Evolutionary conservation across 2,113 vertebrate genomes (phyloP).

Genomic region (Antechinus stuartii): DNA sequence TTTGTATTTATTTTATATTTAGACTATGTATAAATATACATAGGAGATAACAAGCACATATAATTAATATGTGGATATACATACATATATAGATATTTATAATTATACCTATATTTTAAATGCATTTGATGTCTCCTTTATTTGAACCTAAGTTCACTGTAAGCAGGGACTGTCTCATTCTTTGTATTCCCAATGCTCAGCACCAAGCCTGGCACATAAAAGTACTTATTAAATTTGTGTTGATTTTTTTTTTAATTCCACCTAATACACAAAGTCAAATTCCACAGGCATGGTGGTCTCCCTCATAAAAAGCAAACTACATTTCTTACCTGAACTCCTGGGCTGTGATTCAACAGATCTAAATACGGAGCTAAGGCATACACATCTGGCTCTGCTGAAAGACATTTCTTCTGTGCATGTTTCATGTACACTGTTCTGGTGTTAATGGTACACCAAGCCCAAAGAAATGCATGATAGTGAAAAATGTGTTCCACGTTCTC

Average conservation of each 20-base stretch:
- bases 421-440: slow-evolving; percentile 94
- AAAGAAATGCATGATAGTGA: slow-evolving; percentile 88
- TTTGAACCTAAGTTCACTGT: background rate
- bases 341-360: slow-evolving; percentile 95
- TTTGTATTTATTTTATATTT: too few species aligned
- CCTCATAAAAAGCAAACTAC: background rate
- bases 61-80: too few species aligned
- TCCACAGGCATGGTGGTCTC: fast-evolving
- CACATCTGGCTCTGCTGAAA: slow-evolving; percentile 88
- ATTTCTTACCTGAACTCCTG: slow-evolving; percentile 89
- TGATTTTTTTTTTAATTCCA: background rate
- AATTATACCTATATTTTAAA: background rate
- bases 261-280: background rate
- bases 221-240: background rate
- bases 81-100: background rate
- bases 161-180: background rate
- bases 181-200: background rate
- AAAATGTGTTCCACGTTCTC: slow-evolving; percentile 84
- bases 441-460: slow-evolving; percentile 97
- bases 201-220: background rate
- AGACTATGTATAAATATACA: too few species aligned
- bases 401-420: slow-evolving; percentile 79
- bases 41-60: too few species aligned
- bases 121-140: background rate
- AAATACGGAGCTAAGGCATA: slow-evolving; percentile 93